phyloP scores from a whole-genome alignment of 2,797 vertebrate genomes.

The Echiichthys vipera region DNA sequence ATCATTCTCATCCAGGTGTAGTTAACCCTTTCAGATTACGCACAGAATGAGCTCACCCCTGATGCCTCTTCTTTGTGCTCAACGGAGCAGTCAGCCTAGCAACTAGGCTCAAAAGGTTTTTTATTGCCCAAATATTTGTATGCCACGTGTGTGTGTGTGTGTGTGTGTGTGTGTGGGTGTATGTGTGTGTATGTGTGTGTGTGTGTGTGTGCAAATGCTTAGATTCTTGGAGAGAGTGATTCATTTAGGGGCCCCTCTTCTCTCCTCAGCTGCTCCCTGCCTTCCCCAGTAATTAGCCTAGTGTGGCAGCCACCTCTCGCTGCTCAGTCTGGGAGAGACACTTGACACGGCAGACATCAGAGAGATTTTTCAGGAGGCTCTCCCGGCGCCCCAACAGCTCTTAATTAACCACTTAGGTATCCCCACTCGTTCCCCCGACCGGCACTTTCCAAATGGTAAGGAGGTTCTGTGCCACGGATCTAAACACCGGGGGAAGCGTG shows the following conservation, averaged over 20 bases:
- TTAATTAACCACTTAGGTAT: conserved; percentile 99
- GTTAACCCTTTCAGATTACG: conserved; percentile 77
- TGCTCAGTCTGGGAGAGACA: conserved; percentile 97
- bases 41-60: conserved; percentile 44
- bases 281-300: conserved; percentile 96
- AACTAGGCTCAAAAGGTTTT: conserved; percentile 76
- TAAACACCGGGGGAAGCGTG: conserved; percentile 96
- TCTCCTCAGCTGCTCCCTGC: conserved; percentile 92
- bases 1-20: conserved; percentile 67
- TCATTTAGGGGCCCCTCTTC: conserved; percentile 82
- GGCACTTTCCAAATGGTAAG: conserved; percentile 95
- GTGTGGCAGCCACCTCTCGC: conserved; percentile 94
- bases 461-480: conserved; percentile 91
- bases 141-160: conserved; percentile 55
- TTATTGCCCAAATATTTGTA: conserved; percentile 80
- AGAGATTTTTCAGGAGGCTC: conserved; percentile 99
- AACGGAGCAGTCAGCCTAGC: conserved; percentile 40
- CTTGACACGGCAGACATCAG: conserved; percentile 99
- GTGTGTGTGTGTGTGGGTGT: conserved; percentile 5
- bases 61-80: conserved; percentile 63
- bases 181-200: conserved; percentile 27
- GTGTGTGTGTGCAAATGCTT: conserved; percentile 47
- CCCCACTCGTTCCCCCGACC: conserved; percentile 92
- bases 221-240: conserved; percentile 80
- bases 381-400: conserved; percentile 96